Base-by-base conservation (phyloP, 2,888 invertebrate genomes). In the Hyposoter dolosus region DNA sequence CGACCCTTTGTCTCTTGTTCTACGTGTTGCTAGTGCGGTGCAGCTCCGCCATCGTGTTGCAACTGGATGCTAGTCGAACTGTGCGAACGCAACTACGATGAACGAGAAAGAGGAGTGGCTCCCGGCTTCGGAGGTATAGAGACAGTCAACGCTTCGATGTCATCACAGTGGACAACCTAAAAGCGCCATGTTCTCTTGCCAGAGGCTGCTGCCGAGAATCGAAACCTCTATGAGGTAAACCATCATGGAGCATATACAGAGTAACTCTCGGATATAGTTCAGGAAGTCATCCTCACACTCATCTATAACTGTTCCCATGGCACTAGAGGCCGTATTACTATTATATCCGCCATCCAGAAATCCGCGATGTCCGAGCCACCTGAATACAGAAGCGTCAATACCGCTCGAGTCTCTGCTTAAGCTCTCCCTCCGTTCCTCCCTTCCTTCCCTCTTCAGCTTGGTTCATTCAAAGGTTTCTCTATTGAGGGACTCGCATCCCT, bases 251-350 rank as follows among this genome's bases (percentile, higher is more conserved):
- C 65, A 65, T 19, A 72, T 74, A 66, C 65, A 74, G 66, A 65
- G 32, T 40, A 19, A 28, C 32, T 32, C n/a, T 47, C n/a, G 40
- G 17, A 45, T 56, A 53, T 83, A 72, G 66, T 78, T 78, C 72
- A 71, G 72, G 43, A 45, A 83, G 72, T 83, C 53, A 72, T 65
- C 53, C 78, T 78, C 65, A 56, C 72, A 72, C 65, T 45, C 32
- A 23, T 74, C 66, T 40, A 66, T 81, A 74, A 66, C 66, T 53
- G 40, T 43, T 45, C 32, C 6, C 19, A 50, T 32, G 43, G 50
- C n/a, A 23, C 63, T 65, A 72, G 35, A 72, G 72, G 50, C 74
- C 28, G 56, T 74, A 80, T 72, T 74, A 43, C 53, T 60, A 71
- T 81, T 50, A 47, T 65, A 81, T 74, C 56, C 45, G 50, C 28